phyloP scores from a whole-genome alignment of 1,140 invertebrate genomes.

The Ephestia elutella region DNA sequence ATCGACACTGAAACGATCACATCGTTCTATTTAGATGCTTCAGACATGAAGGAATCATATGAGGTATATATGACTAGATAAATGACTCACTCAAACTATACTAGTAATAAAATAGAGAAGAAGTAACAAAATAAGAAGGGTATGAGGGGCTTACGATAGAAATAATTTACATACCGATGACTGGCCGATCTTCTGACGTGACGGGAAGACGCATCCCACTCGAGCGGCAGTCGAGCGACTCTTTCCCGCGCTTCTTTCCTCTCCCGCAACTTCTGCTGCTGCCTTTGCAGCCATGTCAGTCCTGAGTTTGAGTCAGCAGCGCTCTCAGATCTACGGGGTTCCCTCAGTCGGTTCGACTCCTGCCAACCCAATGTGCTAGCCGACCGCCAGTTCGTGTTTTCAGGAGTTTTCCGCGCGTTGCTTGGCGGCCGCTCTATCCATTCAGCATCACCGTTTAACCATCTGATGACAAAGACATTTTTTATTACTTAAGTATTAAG shows the following conservation, averaged over 20 bases:
- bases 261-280: constrained; percentile 84
- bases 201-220: constrained; percentile 70
- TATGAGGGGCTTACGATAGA: no score
- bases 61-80: no score
- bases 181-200: constrained; percentile 67
- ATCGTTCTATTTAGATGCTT: no score
- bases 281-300: constrained; percentile 84
- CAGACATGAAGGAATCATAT: no score
- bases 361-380: constrained; percentile 55
- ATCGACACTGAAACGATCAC: constrained; percentile 66
- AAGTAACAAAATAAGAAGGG: no score
- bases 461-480: constrained; percentile 40
- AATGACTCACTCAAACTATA: no score
- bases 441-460: constrained; percentile 59
- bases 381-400: constrained; percentile 60
- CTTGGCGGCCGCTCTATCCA: constrained; percentile 53
- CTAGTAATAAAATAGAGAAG: no score
- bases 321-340: constrained; percentile 53
- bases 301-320: constrained; percentile 61
- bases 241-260: constrained; percentile 79
- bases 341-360: constrained; percentile 42
- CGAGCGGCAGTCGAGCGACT: constrained; percentile 81
- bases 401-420: constrained; percentile 44
- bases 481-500: neutral
- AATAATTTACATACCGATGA: constrained; percentile 50